A percentile compares a stretch with the other conserved stretches of the same genome.
These are phyloP conservation scores for Synodontis membranacea DNA, from an alignment of 2,113 vertebrate genomes.

Conservation along the genomic window DNA sequence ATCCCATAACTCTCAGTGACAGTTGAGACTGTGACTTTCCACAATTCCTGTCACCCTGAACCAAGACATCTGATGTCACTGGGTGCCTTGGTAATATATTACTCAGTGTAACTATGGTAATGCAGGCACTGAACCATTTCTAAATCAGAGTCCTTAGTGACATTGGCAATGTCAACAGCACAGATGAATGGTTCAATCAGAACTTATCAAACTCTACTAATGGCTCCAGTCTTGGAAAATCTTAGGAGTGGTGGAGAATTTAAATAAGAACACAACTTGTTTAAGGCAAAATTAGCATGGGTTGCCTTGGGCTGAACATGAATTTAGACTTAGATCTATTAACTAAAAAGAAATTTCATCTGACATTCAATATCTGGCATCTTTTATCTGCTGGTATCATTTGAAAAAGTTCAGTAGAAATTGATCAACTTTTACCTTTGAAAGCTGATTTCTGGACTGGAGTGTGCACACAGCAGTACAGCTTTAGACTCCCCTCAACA, in stretches of 20 bases:
- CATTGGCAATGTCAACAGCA: conserved; percentile 46
- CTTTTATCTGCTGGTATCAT: not conserved
- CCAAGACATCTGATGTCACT: conserved; percentile 38
- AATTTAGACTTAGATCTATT: not conserved
- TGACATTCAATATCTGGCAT: too few relatives aligned
- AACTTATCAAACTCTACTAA: conserved; percentile 40
- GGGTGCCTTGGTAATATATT: conserved; percentile 48
- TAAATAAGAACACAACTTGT: conserved; percentile 1
- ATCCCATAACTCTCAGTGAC: conserved; percentile 39
- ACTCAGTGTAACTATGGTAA: conserved; percentile 29
- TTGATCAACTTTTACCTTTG: too few relatives aligned
- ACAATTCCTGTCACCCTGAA: conserved; percentile 43
- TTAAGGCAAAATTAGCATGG: not conserved
- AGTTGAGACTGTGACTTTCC: conserved; percentile 46
- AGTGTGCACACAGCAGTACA: not conserved
- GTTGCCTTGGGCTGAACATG: not conserved
- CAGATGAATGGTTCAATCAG: conserved; percentile 43
- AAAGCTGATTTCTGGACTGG: not conserved
- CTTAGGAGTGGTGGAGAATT: not conserved
- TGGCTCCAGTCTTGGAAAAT: conserved; percentile 14
- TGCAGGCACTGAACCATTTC: conserved; percentile 40
- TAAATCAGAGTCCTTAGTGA: conserved; percentile 27
- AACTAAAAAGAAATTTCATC: not conserved
- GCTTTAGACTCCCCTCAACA: conserved; percentile 26
- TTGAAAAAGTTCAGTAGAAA: not conserved